Evolutionary conservation across 1,140 invertebrate species (phyloP), one percentile per base, ranked within the genome.

Genomic region (Plectrocnemia conspersa): DNA sequence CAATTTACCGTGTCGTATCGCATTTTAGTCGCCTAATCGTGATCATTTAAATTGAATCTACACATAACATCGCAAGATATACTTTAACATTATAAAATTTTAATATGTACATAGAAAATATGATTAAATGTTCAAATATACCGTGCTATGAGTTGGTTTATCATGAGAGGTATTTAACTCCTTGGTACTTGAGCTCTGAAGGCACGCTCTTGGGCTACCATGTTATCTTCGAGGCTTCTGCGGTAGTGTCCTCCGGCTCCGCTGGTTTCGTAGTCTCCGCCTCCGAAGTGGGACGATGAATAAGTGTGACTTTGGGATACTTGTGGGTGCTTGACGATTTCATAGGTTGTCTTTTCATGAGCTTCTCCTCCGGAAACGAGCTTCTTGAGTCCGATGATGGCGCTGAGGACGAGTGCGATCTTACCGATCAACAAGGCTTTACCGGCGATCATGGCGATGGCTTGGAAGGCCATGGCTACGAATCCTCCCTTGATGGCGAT

Each of bases 281-380:
- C 80, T 33, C 85, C 84, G 55, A 85, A 81, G 66, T 86, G 84
- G 10, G 79, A 79, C 5, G 81, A 80, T 1, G 85, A 87, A 64
- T 89, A 86, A 3, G 85, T 83, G 59, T 89, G 84, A 61, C 79
- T 79, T 66, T 85, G 83, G 29, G 81, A 84, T 45, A 87, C 81
- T 61, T 88, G 82, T n/a, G 87, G 87, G 70, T 88, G 84, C 67
- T 90, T 89, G 13, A 90, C 82, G 65, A 90, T 88, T 70, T 89
- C 87, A 63, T 88, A 86, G 10, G 87, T 88, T 2, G 86, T 89
- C 67, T 88, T 89, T 64, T 88, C 86, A 41, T 81, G 77, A 13
- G 77, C 76, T 52, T 79, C 77, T 2, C 75, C 76, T 27, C 74
- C 70, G 3, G 79, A 74, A 0, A 85, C 78, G 16, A 88, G 69